A percentile compares a stretch with the other conserved stretches of the same genome.
Evolutionary conservation across 2,113 vertebrate species (phyloP).

Genomic region (Mesitornis unicolor): DNA sequence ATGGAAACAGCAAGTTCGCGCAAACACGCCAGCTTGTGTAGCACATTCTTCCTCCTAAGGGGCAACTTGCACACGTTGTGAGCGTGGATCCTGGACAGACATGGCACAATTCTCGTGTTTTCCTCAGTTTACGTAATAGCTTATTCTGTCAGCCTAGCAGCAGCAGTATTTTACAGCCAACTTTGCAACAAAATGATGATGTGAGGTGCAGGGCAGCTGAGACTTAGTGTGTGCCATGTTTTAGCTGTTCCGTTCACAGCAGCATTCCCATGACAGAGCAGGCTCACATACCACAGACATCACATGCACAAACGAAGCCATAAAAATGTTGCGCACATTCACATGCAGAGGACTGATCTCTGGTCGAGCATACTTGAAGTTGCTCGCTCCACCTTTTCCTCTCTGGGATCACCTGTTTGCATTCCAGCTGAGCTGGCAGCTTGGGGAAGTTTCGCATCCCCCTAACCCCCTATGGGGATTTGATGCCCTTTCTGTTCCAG

Average conservation of each 20-base stretch:
- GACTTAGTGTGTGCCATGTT: neutral
- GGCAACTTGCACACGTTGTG: neutral
- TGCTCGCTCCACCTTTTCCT: neutral
- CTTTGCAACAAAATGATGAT: neutral
- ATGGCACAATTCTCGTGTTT: neutral
- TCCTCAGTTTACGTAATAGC: neutral
- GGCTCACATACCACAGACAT: neutral
- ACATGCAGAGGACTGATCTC: neutral
- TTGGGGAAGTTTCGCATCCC: neutral
- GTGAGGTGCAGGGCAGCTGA: neutral
- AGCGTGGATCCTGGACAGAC: neutral
- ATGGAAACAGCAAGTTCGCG: neutral
- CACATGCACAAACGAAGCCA: fast-evolving
- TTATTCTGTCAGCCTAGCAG: neutral
- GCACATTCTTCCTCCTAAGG: neutral
- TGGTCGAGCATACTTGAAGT: neutral
- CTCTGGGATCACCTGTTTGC: constrained; percentile 22
- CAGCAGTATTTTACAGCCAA: neutral
- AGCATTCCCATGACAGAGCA: fast-evolving
- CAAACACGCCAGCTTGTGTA: neutral
- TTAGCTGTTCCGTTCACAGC: neutral
- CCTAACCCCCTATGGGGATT: neutral
- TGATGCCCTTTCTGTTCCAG: constrained; percentile 31
- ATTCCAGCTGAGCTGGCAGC: neutral
- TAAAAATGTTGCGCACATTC: neutral